Percentiles rank a stretch among this genome's conserved stretches.
phyloP scores from a whole-genome alignment of 2,888 invertebrate genomes.

The Bombylius discolor region DNA sequence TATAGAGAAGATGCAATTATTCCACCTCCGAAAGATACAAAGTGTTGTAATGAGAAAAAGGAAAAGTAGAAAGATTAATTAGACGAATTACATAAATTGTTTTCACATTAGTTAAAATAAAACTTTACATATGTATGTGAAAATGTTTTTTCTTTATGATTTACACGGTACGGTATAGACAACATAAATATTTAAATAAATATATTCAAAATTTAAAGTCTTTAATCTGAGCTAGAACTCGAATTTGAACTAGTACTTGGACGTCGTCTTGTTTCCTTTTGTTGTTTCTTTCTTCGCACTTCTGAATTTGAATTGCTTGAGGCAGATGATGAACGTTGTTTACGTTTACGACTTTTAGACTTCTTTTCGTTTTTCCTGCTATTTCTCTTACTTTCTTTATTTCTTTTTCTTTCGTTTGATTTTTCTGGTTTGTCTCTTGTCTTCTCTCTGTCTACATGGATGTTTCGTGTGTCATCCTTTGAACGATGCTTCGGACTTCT shows the following conservation, averaged over 20 bases:
- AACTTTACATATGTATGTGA: no score
- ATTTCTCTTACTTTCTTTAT: slow-evolving; percentile 2
- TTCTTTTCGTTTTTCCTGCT: slow-evolving; percentile 14
- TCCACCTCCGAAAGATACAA: slow-evolving; percentile 2
- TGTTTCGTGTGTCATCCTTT: neutral
- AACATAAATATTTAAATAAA: no score
- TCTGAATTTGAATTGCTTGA: no score
- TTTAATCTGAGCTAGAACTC: neutral
- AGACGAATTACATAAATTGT: no score
- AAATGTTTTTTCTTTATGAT: no score
- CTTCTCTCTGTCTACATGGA: neutral
- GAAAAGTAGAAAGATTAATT: neutral
- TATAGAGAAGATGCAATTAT: slow-evolving; percentile 39
- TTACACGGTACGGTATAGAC: no score
- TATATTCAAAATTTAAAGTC: no score
- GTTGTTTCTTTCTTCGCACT: no score
- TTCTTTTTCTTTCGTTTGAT: slow-evolving; percentile 5
- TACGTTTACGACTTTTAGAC: neutral
- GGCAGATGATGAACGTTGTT: neutral
- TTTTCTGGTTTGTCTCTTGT: neutral
- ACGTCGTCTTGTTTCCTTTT: no score
- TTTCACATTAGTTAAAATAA: no score
- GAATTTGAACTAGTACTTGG: slow-evolving; percentile 5
- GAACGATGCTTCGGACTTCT: neutral
- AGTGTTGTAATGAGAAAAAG: slow-evolving; percentile 8